phyloP scores from a whole-genome alignment of 2,888 invertebrate species.

The Idaea straminata region DNA sequence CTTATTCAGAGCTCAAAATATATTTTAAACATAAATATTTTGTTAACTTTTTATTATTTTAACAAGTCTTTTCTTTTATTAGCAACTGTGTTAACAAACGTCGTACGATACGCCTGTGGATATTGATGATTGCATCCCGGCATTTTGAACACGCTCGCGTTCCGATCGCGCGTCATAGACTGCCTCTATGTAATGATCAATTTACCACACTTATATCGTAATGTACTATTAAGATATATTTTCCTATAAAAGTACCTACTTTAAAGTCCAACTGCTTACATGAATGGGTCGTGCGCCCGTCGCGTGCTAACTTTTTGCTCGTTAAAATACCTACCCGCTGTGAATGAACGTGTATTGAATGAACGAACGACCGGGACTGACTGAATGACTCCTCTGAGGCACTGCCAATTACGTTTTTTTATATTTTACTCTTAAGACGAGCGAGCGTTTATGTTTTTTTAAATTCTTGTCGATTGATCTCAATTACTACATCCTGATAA shows the following conservation, averaged over 20 bases:
- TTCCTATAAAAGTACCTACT: neutral
- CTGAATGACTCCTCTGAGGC: conserved; percentile 36
- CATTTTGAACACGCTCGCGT: too few species aligned
- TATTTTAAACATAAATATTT: too few species aligned
- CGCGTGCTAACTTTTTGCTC: conserved; percentile 60
- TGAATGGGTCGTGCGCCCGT: conserved; percentile 26
- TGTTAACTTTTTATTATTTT: too few species aligned
- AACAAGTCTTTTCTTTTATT: too few species aligned
- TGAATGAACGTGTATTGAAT: conserved; percentile 47
- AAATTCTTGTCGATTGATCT: neutral
- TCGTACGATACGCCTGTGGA: too few species aligned
- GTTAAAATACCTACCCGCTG: conserved; percentile 57
- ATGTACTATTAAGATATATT: neutral
- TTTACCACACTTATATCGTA: too few species aligned
- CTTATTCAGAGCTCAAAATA: too few species aligned
- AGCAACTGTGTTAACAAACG: too few species aligned
- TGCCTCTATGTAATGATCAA: too few species aligned
- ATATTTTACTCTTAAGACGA: neutral
- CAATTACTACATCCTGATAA: neutral
- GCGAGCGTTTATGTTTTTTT: neutral
- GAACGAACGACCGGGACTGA: conserved; percentile 34
- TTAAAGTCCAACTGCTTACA: neutral
- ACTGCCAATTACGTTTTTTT: conserved; percentile 14
- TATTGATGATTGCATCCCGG: too few species aligned
- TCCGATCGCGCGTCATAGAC: too few species aligned